Evolutionary conservation across 2,113 vertebrate genomes (phyloP).

Genomic region (Podarcis muralis): DNA sequence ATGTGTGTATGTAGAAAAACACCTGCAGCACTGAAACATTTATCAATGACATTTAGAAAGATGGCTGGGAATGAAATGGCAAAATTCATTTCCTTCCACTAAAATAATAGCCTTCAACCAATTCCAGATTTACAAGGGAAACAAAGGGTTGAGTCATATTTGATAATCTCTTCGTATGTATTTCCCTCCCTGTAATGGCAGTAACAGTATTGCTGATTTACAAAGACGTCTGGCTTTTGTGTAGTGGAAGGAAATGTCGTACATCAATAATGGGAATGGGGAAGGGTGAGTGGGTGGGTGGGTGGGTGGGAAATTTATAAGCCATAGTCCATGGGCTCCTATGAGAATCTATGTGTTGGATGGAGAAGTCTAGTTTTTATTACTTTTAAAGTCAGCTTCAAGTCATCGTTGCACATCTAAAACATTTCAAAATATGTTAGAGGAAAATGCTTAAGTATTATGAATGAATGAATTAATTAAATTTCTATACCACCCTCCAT

Average conservation of each 20-base stretch:
- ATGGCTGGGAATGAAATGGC: slow-evolving; percentile 44
- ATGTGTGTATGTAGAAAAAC: not conserved
- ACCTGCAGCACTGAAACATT: slow-evolving; percentile 13
- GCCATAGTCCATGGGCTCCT: not conserved
- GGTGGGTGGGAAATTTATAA: not conserved
- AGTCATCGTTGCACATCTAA: not conserved
- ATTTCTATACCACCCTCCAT: too few relatives aligned
- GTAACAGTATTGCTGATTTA: not conserved
- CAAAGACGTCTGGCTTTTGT: not conserved
- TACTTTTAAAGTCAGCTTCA: not conserved
- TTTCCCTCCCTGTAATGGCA: not conserved
- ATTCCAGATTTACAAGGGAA: slow-evolving; percentile 46
- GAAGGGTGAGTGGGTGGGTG: too few relatives aligned
- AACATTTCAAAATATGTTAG: not conserved
- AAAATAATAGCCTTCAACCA: slow-evolving; percentile 38
- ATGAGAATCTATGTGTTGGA: not conserved
- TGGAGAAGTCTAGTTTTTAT: not conserved
- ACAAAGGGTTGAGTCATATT: not conserved
- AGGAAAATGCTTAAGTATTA: not conserved
- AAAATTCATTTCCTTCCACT: slow-evolving; percentile 22
- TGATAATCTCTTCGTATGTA: slow-evolving; percentile 27
- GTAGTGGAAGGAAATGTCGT: not conserved
- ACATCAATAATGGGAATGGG: not conserved
- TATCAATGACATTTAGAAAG: slow-evolving; percentile 33
- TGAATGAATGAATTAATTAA: too few relatives aligned